Evolutionary conservation across 2,888 invertebrate genomes (phyloP).

Genomic region (Lasioglossum marginatum): DNA sequence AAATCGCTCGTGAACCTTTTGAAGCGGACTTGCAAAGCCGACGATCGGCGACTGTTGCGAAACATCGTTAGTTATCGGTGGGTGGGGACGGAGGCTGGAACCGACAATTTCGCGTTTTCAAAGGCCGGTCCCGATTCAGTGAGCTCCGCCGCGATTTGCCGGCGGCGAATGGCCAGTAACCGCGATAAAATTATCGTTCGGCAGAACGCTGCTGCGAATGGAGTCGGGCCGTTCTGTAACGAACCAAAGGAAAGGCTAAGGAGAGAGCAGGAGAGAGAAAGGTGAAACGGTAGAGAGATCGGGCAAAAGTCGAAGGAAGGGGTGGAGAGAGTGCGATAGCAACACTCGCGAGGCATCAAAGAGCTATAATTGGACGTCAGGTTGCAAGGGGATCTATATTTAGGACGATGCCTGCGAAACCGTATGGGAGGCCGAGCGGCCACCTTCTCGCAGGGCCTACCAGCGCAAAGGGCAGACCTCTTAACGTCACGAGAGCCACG

Average conservation of each 20-base stretch:
- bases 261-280: neutral
- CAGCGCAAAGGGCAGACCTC: conserved; percentile 79
- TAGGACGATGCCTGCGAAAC: conserved; percentile 79
- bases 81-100: neutral
- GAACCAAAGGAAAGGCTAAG: conserved; percentile 5
- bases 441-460: conserved; percentile 69
- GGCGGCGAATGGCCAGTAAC: conserved; percentile 60
- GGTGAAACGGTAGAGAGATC: conserved; percentile 13
- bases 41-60: conserved; percentile 44
- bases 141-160: conserved; percentile 44
- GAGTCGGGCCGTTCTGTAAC: conserved; percentile 25
- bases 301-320: conserved; percentile 35
- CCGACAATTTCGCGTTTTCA: conserved; percentile 62
- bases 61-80: conserved; percentile 58
- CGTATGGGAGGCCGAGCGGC: conserved; percentile 70
- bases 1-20: conserved; percentile 49
- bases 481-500: conserved; percentile 83
- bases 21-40: conserved; percentile 33
- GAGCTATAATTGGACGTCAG: conserved; percentile 82
- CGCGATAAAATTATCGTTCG: conserved; percentile 63
- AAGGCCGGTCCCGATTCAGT: conserved; percentile 55
- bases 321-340: conserved; percentile 53
- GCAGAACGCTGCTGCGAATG: conserved; percentile 35
- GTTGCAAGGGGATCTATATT: conserved; percentile 81
- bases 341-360: conserved; percentile 79